phyloP scores from a whole-genome alignment of 1,140 invertebrate species.

The Tenebrio molitor region DNA sequence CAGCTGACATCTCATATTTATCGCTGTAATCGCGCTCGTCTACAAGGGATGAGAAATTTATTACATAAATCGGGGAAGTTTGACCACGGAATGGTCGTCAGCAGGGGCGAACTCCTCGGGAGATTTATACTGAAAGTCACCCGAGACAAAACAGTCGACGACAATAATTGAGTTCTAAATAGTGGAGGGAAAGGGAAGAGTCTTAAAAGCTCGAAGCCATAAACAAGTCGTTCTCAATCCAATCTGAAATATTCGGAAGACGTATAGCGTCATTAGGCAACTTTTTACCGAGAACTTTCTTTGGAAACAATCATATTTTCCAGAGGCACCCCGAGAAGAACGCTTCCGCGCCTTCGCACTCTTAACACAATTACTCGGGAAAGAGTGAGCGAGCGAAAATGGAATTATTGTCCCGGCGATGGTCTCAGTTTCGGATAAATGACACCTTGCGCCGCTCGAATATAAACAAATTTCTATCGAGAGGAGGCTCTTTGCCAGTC shows the following conservation, averaged over 20 bases:
- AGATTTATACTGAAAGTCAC: conserved; percentile 20
- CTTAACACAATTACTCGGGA: conserved; percentile 29
- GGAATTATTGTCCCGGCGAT: conserved; percentile 20
- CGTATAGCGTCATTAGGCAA: conserved; percentile 46
- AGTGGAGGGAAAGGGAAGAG: conserved; percentile 17
- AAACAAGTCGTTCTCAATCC: conserved; percentile 43
- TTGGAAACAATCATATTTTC: conserved; percentile 47
- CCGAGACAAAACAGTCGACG: not conserved
- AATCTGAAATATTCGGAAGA: conserved; percentile 46
- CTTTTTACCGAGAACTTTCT: conserved; percentile 34
- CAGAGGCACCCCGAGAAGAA: conserved; percentile 2
- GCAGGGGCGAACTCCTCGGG: conserved; percentile 7
- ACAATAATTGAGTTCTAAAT: conserved; percentile 33
- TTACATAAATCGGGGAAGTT: conserved; percentile 34
- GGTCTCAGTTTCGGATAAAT: conserved; percentile 6
- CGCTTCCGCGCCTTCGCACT: conserved; percentile 29
- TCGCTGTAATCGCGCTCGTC: conserved; percentile 36
- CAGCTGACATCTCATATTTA: conserved; percentile 37
- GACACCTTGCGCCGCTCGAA: not conserved
- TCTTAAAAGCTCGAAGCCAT: conserved; percentile 40
- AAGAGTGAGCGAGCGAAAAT: conserved; percentile 28
- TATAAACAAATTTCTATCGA: conserved; percentile 17
- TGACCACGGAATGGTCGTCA: conserved; percentile 31
- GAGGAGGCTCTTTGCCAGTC: not conserved
- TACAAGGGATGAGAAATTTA: conserved; percentile 38